Conservation (phyloP, 2,888 invertebrate species). For the Philhelius pedissequus region DNA sequence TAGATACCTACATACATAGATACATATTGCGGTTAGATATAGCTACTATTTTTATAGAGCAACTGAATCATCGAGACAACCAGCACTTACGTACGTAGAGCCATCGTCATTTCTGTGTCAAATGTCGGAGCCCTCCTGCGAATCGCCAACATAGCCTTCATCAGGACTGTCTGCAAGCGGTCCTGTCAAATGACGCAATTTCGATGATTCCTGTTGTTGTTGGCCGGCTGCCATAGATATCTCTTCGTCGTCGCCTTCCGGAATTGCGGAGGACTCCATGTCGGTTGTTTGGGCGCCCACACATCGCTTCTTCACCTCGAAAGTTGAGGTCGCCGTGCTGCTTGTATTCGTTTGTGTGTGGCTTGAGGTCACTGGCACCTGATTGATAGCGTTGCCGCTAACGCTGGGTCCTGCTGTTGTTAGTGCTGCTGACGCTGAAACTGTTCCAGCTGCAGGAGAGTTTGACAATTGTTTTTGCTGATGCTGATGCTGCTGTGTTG, state of each 20-base stretch:
- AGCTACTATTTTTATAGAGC: constrained; percentile 73
- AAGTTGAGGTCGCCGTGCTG: constrained; percentile 76
- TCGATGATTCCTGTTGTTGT: constrained; percentile 77
- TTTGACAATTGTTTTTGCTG: constrained; percentile 52
- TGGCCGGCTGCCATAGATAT: constrained; percentile 73
- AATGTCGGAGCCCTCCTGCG: constrained; percentile 84
- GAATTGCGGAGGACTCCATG: constrained; percentile 79
- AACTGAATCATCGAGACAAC: constrained; percentile 77
- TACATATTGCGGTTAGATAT: constrained; percentile 13
- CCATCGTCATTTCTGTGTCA: constrained; percentile 79
- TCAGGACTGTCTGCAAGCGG: constrained; percentile 89
- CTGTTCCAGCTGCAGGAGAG: constrained; percentile 12
- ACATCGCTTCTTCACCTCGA: constrained; percentile 79
- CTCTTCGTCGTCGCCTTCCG: constrained; percentile 79
- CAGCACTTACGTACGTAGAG: constrained; percentile 70
- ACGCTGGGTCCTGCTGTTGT: constrained; percentile 7
- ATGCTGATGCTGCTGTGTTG: constrained; percentile 39
- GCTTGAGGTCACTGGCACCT: constrained; percentile 78
- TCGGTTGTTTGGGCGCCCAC: constrained; percentile 83
- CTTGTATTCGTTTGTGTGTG: constrained; percentile 68
- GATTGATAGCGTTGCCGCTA: constrained; percentile 69
- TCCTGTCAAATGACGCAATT: constrained; percentile 79
- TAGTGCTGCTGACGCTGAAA: not conserved
- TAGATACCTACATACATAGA: constrained; percentile 29
- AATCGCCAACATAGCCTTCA: constrained; percentile 92